phyloP scores from a whole-genome alignment of 2,113 vertebrate genomes.

The Micronycteris hirsuta region DNA sequence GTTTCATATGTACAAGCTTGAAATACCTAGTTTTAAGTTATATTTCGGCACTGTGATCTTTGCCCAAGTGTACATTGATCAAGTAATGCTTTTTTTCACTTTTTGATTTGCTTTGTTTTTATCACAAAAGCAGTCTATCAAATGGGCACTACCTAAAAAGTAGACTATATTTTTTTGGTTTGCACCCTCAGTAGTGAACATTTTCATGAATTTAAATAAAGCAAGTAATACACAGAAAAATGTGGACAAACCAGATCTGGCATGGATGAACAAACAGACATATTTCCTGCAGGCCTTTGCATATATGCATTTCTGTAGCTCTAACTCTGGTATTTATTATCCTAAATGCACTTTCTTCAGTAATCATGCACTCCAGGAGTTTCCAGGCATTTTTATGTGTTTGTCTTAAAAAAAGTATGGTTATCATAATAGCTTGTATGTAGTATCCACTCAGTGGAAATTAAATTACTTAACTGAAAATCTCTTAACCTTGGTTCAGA shows the following conservation, averaged over 20 bases:
- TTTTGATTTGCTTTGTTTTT: constrained; percentile 40
- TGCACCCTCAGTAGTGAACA: background rate
- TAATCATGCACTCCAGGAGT: background rate
- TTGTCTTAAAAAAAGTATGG: background rate
- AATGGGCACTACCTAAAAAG: background rate
- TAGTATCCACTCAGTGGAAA: background rate
- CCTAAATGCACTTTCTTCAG: background rate
- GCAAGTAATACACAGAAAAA: background rate
- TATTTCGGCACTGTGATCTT: background rate
- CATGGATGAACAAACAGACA: background rate
- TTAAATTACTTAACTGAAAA: background rate
- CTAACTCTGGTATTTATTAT: background rate
- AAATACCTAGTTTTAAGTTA: constrained; percentile 55
- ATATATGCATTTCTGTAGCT: background rate
- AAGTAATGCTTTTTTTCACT: background rate
- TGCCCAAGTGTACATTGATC: constrained; percentile 30
- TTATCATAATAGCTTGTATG: background rate
- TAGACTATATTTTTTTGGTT: background rate
- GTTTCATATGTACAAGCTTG: constrained; percentile 47
- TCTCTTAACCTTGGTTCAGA: background rate
- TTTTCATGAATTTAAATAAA: background rate
- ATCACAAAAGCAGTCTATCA: background rate
- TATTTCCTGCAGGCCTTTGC: background rate
- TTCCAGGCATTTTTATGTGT: background rate
- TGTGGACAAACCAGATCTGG: background rate